Evolutionary conservation across 2,113 vertebrate genomes (phyloP).

Genomic region (Gymnogyps californianus): DNA sequence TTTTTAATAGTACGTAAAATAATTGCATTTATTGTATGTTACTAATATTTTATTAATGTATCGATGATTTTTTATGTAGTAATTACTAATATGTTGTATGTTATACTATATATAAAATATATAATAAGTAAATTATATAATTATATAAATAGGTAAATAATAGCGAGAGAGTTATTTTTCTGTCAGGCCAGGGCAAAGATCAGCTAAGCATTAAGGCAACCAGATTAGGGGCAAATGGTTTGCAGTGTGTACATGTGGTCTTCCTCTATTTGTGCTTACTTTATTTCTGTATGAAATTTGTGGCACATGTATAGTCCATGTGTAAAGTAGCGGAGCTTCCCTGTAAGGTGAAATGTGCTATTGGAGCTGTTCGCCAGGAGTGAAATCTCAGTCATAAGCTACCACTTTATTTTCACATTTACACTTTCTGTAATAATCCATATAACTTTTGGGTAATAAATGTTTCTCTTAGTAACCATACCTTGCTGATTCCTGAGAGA

Average conservation of each 20-base stretch:
- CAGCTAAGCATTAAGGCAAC: not conserved
- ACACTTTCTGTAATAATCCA: not conserved
- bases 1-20: not conserved
- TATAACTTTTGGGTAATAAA: not conserved
- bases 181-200: not conserved
- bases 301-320: fast-evolving
- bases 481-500: not conserved
- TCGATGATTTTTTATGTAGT: not conserved
- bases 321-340: not conserved
- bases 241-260: not conserved
- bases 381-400: not conserved
- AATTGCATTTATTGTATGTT: not conserved
- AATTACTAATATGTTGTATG: not conserved
- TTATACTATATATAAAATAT: not conserved
- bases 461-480: not conserved
- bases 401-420: not conserved
- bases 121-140: not conserved
- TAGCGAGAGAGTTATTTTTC: not conserved
- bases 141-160: not conserved
- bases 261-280: not conserved
- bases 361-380: not conserved
- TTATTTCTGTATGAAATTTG: not conserved
- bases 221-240: not conserved
- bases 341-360: not conserved
- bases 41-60: not conserved